Evolutionary conservation across 2,113 vertebrate species (phyloP).

Genomic region (Phaethornis superciliosus): DNA sequence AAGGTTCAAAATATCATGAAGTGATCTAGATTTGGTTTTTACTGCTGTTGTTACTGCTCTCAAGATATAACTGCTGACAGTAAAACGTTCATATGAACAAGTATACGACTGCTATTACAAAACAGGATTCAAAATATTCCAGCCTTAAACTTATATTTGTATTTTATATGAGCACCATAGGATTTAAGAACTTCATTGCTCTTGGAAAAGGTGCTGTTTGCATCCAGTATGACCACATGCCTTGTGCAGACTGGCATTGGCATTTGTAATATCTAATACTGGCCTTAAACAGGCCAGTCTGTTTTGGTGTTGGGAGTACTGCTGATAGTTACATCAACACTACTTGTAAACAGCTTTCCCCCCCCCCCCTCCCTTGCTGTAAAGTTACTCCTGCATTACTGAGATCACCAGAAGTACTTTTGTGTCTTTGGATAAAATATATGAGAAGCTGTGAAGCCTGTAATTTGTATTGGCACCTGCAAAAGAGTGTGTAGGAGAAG

Average conservation of each 20-base stretch:
- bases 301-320: background rate
- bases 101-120: background rate
- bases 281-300: background rate
- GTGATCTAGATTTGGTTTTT: background rate
- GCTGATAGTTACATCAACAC: background rate
- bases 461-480: background rate
- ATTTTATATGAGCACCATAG: background rate
- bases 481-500: background rate
- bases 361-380: background rate
- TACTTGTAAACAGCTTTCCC: background rate
- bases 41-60: background rate
- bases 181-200: background rate
- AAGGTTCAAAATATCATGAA: background rate
- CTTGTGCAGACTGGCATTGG: background rate
- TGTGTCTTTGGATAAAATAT: background rate
- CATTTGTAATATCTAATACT: background rate
- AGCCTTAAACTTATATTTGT: background rate
- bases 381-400: background rate
- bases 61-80: background rate
- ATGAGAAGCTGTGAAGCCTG: background rate
- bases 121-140: background rate
- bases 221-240: accelerated
- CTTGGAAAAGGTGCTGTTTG: background rate
- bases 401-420: background rate
- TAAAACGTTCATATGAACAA: background rate